Percentiles rank a stretch among this genome's conserved stretches.
phyloP scores from a whole-genome alignment of 2,888 invertebrate genomes.

The Drosophila siamana region DNA sequence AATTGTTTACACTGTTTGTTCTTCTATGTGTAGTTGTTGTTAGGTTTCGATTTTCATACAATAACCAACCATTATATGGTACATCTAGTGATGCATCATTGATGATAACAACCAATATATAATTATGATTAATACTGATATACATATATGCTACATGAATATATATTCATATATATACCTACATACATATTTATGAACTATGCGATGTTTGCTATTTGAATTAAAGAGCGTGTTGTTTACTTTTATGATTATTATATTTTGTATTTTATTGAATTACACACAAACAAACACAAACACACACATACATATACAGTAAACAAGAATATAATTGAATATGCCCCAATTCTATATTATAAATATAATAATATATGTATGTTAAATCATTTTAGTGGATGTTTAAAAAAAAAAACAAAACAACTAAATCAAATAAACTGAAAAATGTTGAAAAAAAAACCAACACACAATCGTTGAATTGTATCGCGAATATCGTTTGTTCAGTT shows the following conservation, averaged over 20 bases:
- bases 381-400: conserved; percentile 79
- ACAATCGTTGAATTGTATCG: background rate
- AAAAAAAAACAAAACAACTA: conserved; percentile 37
- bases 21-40: conserved; percentile 73
- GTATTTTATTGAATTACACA: conserved; percentile 50
- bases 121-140: conserved; percentile 38
- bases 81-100: conserved; percentile 33
- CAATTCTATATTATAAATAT: conserved; percentile 63
- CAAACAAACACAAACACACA: conserved; percentile 47
- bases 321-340: conserved; percentile 62
- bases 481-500: background rate
- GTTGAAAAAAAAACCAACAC: conserved; percentile 44
- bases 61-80: conserved; percentile 48
- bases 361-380: conserved; percentile 74
- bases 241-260: conserved; percentile 35
- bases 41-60: conserved; percentile 57
- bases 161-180: conserved; percentile 34
- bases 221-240: conserved; percentile 48
- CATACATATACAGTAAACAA: conserved; percentile 48
- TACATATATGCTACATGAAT: conserved; percentile 25
- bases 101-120: conserved; percentile 43
- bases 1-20: conserved; percentile 68
- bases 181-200: conserved; percentile 34
- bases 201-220: conserved; percentile 48
- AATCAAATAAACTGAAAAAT: conserved; percentile 57